These are phyloP conservation scores for Nestor notabilis DNA, from an alignment of 2,113 vertebrate genomes.

Conservation along the genomic window DNA sequence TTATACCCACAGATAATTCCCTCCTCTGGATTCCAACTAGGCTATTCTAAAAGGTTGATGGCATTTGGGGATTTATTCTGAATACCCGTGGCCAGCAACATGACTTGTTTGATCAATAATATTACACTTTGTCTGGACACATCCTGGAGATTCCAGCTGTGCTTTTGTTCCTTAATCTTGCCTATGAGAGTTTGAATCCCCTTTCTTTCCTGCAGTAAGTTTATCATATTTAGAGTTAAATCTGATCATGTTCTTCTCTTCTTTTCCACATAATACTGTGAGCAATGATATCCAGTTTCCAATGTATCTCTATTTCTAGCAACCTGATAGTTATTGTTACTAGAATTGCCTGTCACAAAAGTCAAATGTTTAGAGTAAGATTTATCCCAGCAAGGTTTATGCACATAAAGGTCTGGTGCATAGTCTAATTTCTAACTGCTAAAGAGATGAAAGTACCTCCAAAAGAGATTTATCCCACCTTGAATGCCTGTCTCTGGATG, in stretches of 20 bases:
- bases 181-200: neutral
- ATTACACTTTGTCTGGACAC: neutral
- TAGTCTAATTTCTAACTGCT: neutral
- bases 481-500: accelerated
- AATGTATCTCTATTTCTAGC: neutral
- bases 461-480: neutral
- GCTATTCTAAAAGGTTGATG: neutral
- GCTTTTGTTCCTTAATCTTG: neutral
- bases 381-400: constrained; percentile 1
- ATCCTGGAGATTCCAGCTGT: neutral
- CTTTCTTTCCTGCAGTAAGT: neutral
- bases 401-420: neutral
- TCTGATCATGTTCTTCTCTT: neutral
- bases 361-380: neutral
- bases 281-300: neutral
- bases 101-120: neutral
- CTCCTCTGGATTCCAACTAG: neutral
- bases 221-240: neutral
- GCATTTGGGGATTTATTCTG: neutral
- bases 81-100: neutral
- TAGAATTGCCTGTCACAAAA: neutral
- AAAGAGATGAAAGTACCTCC: neutral
- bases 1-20: neutral
- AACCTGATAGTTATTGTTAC: neutral
- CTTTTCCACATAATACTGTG: neutral